Base-by-base conservation (phyloP, 1,140 invertebrate species). In the Dinoponera quadriceps region DNA sequence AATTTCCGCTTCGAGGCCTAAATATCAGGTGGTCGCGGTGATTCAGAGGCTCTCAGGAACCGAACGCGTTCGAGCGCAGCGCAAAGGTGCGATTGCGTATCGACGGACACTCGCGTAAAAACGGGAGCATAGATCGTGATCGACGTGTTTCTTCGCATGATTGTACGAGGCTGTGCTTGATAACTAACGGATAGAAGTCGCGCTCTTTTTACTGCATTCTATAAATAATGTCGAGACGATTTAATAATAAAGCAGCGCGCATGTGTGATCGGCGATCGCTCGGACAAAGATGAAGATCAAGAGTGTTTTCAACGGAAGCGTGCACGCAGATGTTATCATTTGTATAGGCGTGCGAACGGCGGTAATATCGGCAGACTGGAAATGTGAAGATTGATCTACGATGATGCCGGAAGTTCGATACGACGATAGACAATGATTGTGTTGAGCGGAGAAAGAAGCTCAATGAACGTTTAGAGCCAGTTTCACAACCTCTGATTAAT, bases 161-260 rank as follows among this genome's bases (percentile, higher is more conserved):
- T n/a, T n/a, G n/a, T n/a, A n/a, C n/a, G n/a, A n/a, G n/a, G n/a
- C n/a, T n/a, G n/a, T n/a, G n/a, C n/a, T n/a, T n/a, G n/a, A n/a
- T n/a, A n/a, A n/a, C n/a, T n/a, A n/a, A n/a, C n/a, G n/a, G n/a
- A n/a, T n/a, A n/a, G n/a, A n/a, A n/a, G n/a, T n/a, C n/a, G n/a
- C n/a, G n/a, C n/a, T 60, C 18, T 59, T 75, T 51, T 55, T 49
- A 25, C 55, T 25, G 4, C 11, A 5, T 44, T 44, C 13, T 27
- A 27, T n/a, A n/a, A 77, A 66, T 77, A 16, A 65, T 65, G n/a
- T 62, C 14, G n/a, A 60, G 22, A 54, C 33, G 16, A 77, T 14
- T 65, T 65, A 38, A 77, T 74, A 69, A 63, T 63, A 54, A 77
- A 55, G 20, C 57, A 72, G 54, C 25, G n/a, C 44, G 71, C 14